These are phyloP conservation scores for Miltochrista miniata DNA, from an alignment of 2,888 invertebrate species.

Conservation along the genomic window DNA sequence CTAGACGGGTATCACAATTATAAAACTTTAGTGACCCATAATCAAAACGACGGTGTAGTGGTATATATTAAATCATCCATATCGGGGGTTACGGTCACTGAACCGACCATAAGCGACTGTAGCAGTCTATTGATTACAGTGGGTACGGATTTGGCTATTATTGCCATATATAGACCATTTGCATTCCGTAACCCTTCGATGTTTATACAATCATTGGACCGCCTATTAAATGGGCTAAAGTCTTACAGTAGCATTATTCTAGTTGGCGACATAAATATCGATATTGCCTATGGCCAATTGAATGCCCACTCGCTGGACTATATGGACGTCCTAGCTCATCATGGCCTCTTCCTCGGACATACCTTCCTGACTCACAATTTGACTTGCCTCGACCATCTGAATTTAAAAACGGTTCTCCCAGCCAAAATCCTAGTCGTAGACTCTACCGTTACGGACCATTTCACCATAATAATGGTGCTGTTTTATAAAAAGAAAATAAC, in stretches of 20 bases:
- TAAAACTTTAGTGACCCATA: neutral
- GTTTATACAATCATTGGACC: neutral
- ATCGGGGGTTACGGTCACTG: neutral
- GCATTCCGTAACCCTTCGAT: neutral
- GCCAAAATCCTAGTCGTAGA: neutral
- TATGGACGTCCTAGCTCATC: conserved; percentile 4
- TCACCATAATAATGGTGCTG: neutral
- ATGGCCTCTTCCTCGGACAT: conserved; percentile 3
- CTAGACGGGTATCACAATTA: neutral
- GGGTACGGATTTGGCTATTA: neutral
- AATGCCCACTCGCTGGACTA: neutral
- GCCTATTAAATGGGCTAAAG: no score
- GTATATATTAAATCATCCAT: neutral
- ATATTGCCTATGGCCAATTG: neutral
- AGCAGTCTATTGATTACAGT: neutral
- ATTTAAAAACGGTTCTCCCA: neutral
- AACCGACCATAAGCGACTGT: neutral
- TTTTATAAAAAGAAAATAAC: neutral
- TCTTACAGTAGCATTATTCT: no score
- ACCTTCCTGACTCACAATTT: conserved; percentile 2
- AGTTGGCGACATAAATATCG: no score
- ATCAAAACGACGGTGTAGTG: neutral
- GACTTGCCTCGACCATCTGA: no score
- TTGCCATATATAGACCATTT: neutral
- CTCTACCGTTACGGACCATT: conserved; percentile 5